phyloP scores from a whole-genome alignment of 1,140 invertebrate species.

The Theocolax elegans region DNA sequence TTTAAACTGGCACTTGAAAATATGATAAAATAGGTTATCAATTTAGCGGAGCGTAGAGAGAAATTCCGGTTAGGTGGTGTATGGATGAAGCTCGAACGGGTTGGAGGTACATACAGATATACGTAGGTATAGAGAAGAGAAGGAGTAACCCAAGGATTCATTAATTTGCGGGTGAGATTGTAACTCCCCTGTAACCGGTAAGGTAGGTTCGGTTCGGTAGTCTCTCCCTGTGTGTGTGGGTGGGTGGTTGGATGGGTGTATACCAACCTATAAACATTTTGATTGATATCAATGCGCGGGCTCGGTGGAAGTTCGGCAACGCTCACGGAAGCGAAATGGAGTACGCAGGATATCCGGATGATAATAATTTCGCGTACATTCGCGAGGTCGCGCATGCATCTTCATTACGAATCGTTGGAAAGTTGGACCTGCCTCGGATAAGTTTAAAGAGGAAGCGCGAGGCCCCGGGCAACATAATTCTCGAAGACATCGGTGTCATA shows the following conservation, averaged over 20 bases:
- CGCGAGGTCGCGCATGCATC: conserved; percentile 50
- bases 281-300: conserved; percentile 22
- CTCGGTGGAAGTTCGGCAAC: conserved; percentile 1
- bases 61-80: too few species aligned
- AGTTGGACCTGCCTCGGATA: conserved; percentile 49
- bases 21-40: too few species aligned
- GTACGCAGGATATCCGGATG: conserved; percentile 15
- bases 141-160: not conserved
- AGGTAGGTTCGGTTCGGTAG: too few species aligned
- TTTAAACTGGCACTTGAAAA: too few species aligned
- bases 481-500: conserved; percentile 50
- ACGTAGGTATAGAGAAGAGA: too few species aligned
- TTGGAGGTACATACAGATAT: too few species aligned
- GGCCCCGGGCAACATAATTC: conserved; percentile 11
- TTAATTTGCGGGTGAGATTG: not conserved
- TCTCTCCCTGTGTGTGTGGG: too few species aligned
- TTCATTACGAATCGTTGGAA: conserved; percentile 59
- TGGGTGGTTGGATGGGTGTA: too few species aligned
- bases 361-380: conserved; percentile 54
- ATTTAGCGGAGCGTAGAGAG: too few species aligned
- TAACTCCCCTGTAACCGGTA: too few species aligned
- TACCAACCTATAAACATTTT: conserved; percentile 28
- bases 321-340: conserved; percentile 12
- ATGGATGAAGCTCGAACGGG: too few species aligned
- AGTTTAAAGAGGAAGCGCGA: conserved; percentile 32